Evolutionary conservation across 2,113 vertebrate genomes (phyloP), one percentile per base, ranked within the genome.

Genomic region (Entelurus aequoreus): DNA sequence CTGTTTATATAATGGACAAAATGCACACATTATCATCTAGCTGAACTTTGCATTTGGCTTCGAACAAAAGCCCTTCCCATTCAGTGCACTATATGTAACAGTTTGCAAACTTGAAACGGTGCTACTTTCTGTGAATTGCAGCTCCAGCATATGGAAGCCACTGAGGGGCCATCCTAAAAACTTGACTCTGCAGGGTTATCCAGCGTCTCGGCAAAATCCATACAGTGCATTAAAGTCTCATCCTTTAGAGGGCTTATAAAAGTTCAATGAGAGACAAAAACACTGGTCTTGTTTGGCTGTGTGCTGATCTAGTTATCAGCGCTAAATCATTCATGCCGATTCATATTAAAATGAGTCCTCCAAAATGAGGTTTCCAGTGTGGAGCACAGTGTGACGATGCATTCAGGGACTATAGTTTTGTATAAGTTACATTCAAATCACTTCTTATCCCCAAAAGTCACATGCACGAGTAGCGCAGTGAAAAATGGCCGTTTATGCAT

Each of bases 291-390:
- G 68, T 78, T 79, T 74, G 50, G 60, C 70, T 72, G 55, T 61
- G 62, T 81, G 72, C 83, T 68, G 68, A 74, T 75, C 64, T 70
- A 64, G 68, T 76, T 76, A 78, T 71, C 68, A 54, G 58, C 66
- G 66, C 57, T 84, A 61, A 80, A 86, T 86, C 60, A 79, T 87
- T 81, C 50, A 84, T 81, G 75, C 58, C 63, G 72, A 75, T 82
- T 82, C 65, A 83, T 80, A 70, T 75, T 81, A 59, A 63, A 35
- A 12, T 11, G 42, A 46, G 42, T 46, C 42, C 42, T 12, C 10
- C 42, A 46, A 46, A 46, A 46, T 46, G 42, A 28, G 42, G 42
- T 4, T 11, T 46, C 42, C 42, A 12, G 4, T 46, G 42, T 46
- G 42, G 11, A 46, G 10, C 28, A 28, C 28, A 28, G 2, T 16